Evolutionary conservation across 64 coral and sea anemone species (phyloP).

Genomic region (Cladopsammia gracilis): DNA sequence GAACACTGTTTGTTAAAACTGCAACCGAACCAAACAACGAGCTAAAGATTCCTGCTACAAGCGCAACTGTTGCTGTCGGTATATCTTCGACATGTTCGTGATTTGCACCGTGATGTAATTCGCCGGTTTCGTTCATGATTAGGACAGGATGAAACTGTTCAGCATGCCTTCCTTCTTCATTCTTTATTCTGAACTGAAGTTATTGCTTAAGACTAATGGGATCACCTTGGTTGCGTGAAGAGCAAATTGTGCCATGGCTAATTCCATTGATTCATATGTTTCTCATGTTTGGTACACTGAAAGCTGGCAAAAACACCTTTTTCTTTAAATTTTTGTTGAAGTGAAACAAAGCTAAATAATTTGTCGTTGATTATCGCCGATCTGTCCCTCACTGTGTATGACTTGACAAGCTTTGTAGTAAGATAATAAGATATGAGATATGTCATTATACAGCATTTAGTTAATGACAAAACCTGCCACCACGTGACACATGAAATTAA

Average conservation of each 20-base stretch:
- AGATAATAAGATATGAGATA: background rate
- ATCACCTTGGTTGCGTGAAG: background rate
- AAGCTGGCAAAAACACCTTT: too few species aligned
- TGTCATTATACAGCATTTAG: background rate
- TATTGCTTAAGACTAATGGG: background rate
- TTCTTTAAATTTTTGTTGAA: too few species aligned
- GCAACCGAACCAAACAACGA: slow-evolving; percentile 28
- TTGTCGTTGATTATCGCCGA: too few species aligned
- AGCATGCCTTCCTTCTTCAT: background rate
- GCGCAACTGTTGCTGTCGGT: background rate
- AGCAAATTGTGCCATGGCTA: background rate
- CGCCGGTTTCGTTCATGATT: background rate
- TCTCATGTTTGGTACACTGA: too few species aligned
- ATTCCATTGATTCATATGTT: too few species aligned
- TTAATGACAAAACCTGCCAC: too few species aligned
- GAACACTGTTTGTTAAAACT: slow-evolving; percentile 52
- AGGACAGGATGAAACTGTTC: background rate
- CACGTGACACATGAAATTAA: background rate
- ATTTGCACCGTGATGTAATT: background rate
- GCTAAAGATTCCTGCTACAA: slow-evolving; percentile 68
- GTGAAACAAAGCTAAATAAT: too few species aligned
- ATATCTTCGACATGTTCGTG: background rate
- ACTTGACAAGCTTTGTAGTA: too few species aligned
- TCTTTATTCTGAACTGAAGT: background rate
- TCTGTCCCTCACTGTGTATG: too few species aligned